phyloP scores from a whole-genome alignment of 2,888 invertebrate genomes.

The Eupithecia inturbata region DNA sequence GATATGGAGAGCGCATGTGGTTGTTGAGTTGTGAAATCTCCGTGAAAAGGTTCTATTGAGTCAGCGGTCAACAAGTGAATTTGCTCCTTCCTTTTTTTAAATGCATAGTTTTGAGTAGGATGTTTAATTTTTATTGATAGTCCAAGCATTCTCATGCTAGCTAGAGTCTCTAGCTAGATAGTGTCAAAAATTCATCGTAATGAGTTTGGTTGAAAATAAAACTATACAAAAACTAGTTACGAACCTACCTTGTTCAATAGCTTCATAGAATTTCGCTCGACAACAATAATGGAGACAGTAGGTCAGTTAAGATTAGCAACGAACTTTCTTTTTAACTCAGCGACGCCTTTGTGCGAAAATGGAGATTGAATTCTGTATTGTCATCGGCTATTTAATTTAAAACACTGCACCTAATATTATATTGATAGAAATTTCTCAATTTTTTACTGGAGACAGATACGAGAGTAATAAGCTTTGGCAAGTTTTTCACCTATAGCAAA shows the following conservation, averaged over 20 bases:
- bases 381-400: not conserved
- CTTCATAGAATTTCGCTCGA: not conserved
- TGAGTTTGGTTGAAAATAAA: not conserved
- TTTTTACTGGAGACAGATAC: not conserved
- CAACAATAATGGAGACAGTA: constrained; percentile 22
- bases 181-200: not conserved
- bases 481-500: not conserved
- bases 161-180: not conserved
- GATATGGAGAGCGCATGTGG: not conserved
- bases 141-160: too few species aligned
- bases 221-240: not conserved
- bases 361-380: constrained; percentile 21
- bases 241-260: not conserved
- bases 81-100: not conserved
- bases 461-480: not conserved
- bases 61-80: not conserved
- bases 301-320: constrained; percentile 27
- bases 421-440: not conserved
- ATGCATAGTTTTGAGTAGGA: not conserved
- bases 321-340: constrained; percentile 31
- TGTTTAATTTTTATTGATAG: too few species aligned
- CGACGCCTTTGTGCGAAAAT: constrained; percentile 11
- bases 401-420: not conserved
- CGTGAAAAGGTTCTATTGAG: not conserved
- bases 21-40: not conserved